These are phyloP conservation scores for Trogon surrucura DNA, from an alignment of 2,113 vertebrate species.

Conservation along the genomic window DNA sequence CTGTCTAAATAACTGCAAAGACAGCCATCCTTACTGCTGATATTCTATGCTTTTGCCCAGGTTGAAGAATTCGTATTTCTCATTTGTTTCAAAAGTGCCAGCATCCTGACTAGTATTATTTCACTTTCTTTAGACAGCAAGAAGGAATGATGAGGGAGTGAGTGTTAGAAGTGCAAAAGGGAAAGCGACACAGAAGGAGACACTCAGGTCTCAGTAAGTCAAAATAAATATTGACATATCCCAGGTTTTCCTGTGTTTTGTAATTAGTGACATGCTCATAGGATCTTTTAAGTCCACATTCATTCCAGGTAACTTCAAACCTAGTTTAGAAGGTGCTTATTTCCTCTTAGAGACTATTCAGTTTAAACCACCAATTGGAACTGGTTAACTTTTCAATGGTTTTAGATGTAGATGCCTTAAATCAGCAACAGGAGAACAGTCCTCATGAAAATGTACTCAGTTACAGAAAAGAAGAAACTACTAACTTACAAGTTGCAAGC, in stretches of 20 bases:
- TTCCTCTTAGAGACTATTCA: neutral
- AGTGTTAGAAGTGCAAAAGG: rapidly evolving
- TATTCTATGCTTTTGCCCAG: neutral
- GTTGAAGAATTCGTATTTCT: neutral
- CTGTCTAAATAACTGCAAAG: neutral
- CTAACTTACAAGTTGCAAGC: rapidly evolving
- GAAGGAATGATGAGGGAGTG: neutral
- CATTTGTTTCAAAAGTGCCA: neutral
- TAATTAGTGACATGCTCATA: neutral
- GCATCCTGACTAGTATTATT: neutral
- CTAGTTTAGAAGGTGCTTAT: neutral
- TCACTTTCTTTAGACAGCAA: neutral
- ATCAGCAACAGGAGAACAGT: neutral
- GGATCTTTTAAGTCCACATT: neutral
- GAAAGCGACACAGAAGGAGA: neutral
- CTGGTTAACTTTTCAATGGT: neutral
- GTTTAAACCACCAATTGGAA: neutral
- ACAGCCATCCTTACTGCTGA: neutral
- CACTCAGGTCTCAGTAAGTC: neutral
- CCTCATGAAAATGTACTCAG: neutral
- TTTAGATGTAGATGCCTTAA: neutral
- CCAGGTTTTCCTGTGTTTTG: neutral
- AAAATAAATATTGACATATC: neutral
- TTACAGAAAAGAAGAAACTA: neutral
- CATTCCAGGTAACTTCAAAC: neutral